Evolutionary conservation across 2,888 invertebrate species (phyloP), one percentile per base, ranked within the genome.

Genomic region (Pardosa pseudoannulata): DNA sequence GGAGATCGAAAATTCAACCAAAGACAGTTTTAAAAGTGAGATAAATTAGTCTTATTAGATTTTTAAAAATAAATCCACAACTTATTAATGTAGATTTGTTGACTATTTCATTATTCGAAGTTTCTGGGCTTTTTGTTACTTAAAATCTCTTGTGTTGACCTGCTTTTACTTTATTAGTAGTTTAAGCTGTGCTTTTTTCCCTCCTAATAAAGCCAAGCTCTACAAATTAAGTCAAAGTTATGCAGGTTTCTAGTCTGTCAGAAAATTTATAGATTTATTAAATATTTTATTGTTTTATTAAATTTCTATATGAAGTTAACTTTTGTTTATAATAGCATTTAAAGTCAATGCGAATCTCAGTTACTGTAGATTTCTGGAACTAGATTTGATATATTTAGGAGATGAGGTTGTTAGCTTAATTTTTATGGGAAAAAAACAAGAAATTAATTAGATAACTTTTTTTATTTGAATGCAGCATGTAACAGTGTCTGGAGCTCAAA

Each of bases 241-340:
- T 56, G 56, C 56, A 56, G 23, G 23, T 56, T 56, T 56, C 56
- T 56, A 56, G 56, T 56, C 56, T 56, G 23, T 56, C 56, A 23
- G 56, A 56, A 56, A 56, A 16, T 16, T 23, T 56, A 23, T 56
- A 56, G 56, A 56, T 56, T 56, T 46, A 46, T 23, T 36, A 23
- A 56, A 16, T 56, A 23, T 56, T 56, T 23, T 56, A 23, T 56
- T 56, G 19, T 56, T 46, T 46, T 56, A 56, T 56, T 19, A 23
- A 56, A 23, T 23, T 56, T 23, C 3, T 56, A 56, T 56, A 13
- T 46, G 9, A 46, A 46, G 46, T 56, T 56, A 46, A 13, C 7
- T 56, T 56, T 56, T 56, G 19, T 56, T 56, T 56, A 56, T 23
- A 23, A 19, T 3, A 23, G 56, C 56, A 56, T 56, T 56, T 56